These are phyloP conservation scores for Mayetiola destructor DNA, from an alignment of 2,888 invertebrate species.

Conservation along the genomic window DNA sequence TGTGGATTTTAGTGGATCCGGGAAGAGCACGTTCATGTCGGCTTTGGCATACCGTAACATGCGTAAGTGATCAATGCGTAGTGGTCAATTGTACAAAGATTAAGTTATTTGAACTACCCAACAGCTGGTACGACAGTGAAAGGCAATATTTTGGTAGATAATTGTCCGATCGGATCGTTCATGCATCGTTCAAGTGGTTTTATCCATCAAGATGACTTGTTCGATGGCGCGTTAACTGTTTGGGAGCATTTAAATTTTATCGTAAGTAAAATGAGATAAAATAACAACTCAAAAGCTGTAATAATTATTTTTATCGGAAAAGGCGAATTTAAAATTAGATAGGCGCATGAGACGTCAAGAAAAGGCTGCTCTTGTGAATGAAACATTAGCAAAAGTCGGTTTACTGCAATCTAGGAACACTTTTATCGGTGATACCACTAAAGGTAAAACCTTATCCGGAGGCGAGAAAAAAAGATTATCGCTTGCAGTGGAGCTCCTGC, in stretches of 20 bases:
- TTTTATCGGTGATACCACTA: constrained; percentile 61
- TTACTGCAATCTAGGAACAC: constrained; percentile 55
- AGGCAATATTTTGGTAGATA: constrained; percentile 71
- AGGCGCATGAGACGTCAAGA: constrained; percentile 45
- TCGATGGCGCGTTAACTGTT: constrained; percentile 72
- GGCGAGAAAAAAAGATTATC: constrained; percentile 86
- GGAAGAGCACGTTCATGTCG: constrained; percentile 79
- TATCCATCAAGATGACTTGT: constrained; percentile 85
- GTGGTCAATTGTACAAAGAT: background rate
- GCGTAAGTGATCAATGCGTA: constrained; percentile 38
- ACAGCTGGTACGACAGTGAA: constrained; percentile 54
- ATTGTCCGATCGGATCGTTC: constrained; percentile 51
- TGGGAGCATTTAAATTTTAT: constrained; percentile 76
- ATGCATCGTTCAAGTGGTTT: constrained; percentile 74
- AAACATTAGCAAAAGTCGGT: constrained; percentile 56
- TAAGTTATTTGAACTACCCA: background rate
- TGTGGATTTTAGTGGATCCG: constrained; percentile 57
- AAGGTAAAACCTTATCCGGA: constrained; percentile 49
- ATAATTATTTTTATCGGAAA: background rate
- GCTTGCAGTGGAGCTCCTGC: constrained; percentile 82
- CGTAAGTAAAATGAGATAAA: constrained; percentile 36
- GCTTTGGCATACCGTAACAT: constrained; percentile 63
- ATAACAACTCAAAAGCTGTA: too few species aligned
- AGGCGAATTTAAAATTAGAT: constrained; percentile 72
- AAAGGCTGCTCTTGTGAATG: constrained; percentile 50